Conservation (phyloP, 2,888 invertebrate species). For the Ennomos erosarius region DNA sequence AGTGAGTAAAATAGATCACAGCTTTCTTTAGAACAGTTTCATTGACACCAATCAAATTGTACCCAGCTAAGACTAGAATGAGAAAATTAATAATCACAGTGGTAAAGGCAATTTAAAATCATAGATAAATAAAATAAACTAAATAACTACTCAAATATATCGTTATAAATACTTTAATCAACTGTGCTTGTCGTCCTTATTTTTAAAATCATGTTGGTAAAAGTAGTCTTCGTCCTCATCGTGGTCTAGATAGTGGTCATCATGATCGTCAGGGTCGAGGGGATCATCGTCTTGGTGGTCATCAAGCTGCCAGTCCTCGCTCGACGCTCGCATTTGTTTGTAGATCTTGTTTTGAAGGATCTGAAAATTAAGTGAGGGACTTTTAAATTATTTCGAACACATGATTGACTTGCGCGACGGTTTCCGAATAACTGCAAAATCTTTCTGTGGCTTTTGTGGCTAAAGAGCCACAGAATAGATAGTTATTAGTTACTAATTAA, state of each 20-base stretch:
- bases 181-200: constrained; percentile 35
- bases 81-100: too few species aligned
- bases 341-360: constrained; percentile 68
- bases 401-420: too few species aligned
- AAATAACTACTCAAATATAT: constrained; percentile 7
- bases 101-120: background rate
- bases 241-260: constrained; percentile 50
- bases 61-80: too few species aligned
- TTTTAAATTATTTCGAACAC: too few species aligned
- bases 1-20: too few species aligned
- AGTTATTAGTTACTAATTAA: too few species aligned
- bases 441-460: too few species aligned
- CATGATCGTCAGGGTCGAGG: constrained; percentile 44
- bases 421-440: too few species aligned
- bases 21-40: too few species aligned
- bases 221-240: constrained; percentile 51
- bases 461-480: too few species aligned
- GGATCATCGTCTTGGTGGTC: constrained; percentile 39
- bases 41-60: too few species aligned
- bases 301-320: constrained; percentile 45
- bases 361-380: constrained; percentile 47
- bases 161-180: constrained; percentile 15
- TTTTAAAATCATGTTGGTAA: constrained; percentile 42
- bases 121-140: background rate
- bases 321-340: constrained; percentile 55